Conservation (phyloP, 2,888 invertebrate species). For the Trypoxylon attenuatum region DNA sequence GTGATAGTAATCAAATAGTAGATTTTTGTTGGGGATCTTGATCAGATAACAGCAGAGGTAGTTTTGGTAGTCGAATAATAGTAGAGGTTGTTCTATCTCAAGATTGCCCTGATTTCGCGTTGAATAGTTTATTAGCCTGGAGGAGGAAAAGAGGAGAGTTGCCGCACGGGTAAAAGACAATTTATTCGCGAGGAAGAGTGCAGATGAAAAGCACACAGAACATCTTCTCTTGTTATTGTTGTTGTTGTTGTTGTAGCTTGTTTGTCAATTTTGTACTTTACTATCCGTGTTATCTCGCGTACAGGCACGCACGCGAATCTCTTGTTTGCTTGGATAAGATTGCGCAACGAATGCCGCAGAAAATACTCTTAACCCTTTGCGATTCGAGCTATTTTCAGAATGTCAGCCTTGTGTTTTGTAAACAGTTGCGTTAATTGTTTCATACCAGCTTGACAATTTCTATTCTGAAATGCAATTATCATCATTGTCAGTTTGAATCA, state of each 20-base stretch:
- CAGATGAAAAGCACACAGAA: conserved; percentile 44
- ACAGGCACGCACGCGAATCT: conserved; percentile 13
- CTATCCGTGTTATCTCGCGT: conserved; percentile 19
- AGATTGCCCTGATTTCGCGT: conserved; percentile 51
- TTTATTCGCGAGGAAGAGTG: conserved; percentile 46
- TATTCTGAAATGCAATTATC: too few species aligned
- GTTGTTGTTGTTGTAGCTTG: conserved; percentile 2
- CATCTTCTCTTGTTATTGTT: conserved; percentile 8
- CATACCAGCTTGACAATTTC: too few species aligned
- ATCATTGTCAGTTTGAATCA: too few species aligned
- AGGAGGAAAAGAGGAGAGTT: conserved; percentile 10
- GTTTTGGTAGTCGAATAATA: too few species aligned
- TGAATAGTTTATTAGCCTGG: conserved; percentile 50
- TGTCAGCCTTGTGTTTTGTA: too few species aligned
- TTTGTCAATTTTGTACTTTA: too few species aligned
- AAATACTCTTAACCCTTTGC: not conserved
- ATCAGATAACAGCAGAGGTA: too few species aligned
- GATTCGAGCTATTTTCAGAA: not conserved
- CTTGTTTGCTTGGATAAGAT: conserved; percentile 28
- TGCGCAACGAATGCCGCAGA: conserved; percentile 8
- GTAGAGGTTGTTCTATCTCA: too few species aligned
- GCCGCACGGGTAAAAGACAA: conserved; percentile 39
- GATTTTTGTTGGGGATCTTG: too few species aligned
- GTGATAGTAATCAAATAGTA: too few species aligned
- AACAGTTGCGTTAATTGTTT: too few species aligned